Base-by-base conservation (phyloP, 2,113 vertebrate genomes). In the Mobula birostris region DNA sequence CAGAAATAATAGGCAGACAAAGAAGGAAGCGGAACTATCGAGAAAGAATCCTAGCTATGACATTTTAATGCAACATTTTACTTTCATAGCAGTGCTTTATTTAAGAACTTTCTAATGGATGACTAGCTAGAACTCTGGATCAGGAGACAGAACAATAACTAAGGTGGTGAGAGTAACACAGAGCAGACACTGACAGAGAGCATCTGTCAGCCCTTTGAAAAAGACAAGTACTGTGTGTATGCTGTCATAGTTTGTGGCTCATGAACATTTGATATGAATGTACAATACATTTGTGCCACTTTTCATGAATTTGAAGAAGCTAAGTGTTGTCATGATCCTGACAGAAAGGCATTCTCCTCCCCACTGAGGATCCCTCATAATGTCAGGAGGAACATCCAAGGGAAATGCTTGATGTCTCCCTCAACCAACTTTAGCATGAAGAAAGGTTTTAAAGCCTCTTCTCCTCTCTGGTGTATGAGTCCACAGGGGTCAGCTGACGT, bases 191-290 rank as follows among this genome's bases (percentile, higher is more conserved):
- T 29, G 82, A 85, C 82, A 58, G 48, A 85, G 8, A 85, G 21
- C 48, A 56, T 9, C 2, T 7, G 21, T 85, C 82, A 85, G 82
- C 48, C 48, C 24, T 85, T 40, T 85, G 82, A 58, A 48, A 85
- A 21, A 15, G 40, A 85, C 82, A 85, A 56, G 48, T 48, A 32
- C 40, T 82, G 79, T 48, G 40, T 48, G 24, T 19, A 21, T 48
- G 40, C 79, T 82, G 79, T 82, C 40, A 85, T 8, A 24, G 82
- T 85, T 85, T 85, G 48, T 58, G 36, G 48, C 56, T 85, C 48
- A 85, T 85, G 82, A 58, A 58, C 48, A 56, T 83, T 83, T 83
- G 80, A 85, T 85, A 56, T 56, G 82, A 85, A 85, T 56, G 48
- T 85, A 85, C 19, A 36, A 80, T 48, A 27, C 82, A 56, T 56